Evolutionary conservation across 2,797 vertebrate species (phyloP).

Genomic region (Cyclopterus lumpus): DNA sequence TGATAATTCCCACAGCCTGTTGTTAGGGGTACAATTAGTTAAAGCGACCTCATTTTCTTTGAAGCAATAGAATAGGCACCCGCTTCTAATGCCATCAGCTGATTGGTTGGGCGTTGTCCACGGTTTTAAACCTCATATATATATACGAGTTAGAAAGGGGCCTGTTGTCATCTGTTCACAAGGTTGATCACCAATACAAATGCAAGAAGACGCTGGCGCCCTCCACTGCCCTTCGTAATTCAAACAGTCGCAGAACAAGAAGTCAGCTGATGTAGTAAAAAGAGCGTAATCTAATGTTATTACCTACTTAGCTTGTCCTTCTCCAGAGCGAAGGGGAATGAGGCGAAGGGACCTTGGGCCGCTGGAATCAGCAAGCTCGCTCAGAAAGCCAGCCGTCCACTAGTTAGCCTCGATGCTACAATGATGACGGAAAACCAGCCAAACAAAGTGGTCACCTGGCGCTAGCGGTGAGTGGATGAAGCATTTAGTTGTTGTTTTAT

Average conservation of each 20-base stretch:
- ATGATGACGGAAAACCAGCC: not conserved
- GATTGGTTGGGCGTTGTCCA: not conserved
- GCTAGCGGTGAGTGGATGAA: not conserved
- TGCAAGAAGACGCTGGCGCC: not conserved
- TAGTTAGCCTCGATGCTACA: not conserved
- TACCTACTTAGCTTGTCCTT: too few species aligned
- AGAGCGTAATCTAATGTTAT: too few species aligned
- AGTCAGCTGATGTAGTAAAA: too few species aligned
- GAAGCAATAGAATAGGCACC: not conserved
- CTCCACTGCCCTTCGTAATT: rapidly evolving
- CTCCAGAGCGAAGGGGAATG: too few species aligned
- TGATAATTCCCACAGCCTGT: not conserved
- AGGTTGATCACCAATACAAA: not conserved
- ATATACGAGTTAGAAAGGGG: not conserved
- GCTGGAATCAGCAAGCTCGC: not conserved
- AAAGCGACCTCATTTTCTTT: not conserved
- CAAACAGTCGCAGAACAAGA: not conserved
- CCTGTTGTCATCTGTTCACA: not conserved
- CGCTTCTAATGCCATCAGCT: not conserved
- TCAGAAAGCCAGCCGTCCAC: not conserved
- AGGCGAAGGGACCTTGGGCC: too few species aligned
- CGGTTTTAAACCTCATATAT: not conserved
- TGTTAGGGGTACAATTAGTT: not conserved
- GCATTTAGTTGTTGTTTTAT: not conserved
- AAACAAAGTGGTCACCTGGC: not conserved